phyloP scores from a whole-genome alignment of 2,888 invertebrate species.

The Rhagonycha lutea region DNA sequence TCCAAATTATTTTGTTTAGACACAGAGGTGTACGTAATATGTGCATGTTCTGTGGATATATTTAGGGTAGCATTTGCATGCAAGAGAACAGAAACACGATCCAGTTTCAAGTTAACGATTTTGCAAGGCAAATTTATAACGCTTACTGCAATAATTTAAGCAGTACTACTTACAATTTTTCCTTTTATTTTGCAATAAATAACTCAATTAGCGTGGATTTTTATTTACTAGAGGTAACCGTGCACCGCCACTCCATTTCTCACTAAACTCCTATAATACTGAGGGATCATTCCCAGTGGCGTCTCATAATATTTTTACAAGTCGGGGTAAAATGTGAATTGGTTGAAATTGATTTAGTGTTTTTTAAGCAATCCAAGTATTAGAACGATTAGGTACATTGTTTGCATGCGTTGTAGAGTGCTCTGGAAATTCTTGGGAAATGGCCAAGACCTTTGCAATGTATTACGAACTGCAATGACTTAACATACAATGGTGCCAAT shows the following conservation, averaged over 20 bases:
- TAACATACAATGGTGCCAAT: too few species aligned
- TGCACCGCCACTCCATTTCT: too few species aligned
- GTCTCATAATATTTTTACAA: neutral
- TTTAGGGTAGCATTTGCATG: constrained; percentile 43
- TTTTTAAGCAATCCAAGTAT: too few species aligned
- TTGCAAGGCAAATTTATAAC: constrained; percentile 12
- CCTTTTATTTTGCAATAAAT: neutral
- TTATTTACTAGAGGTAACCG: neutral
- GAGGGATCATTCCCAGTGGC: neutral
- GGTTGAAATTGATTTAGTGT: too few species aligned
- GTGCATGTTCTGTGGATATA: constrained; percentile 46
- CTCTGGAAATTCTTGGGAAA: too few species aligned
- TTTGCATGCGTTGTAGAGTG: too few species aligned
- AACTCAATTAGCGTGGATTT: neutral
- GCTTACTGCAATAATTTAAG: neutral
- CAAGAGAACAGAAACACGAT: constrained; percentile 35
- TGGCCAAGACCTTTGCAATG: too few species aligned
- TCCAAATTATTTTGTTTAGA: constrained; percentile 52
- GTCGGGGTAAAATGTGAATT: too few species aligned
- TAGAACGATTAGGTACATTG: too few species aligned
- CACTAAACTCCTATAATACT: neutral
- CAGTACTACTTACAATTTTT: neutral
- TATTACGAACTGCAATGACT: too few species aligned
- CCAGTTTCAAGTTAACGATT: constrained; percentile 2
- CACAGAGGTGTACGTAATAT: constrained; percentile 52